Evolutionary conservation across 2,797 vertebrate genomes (phyloP), one percentile per base, ranked within the genome.

Genomic region (Falco novaeseelandiae): DNA sequence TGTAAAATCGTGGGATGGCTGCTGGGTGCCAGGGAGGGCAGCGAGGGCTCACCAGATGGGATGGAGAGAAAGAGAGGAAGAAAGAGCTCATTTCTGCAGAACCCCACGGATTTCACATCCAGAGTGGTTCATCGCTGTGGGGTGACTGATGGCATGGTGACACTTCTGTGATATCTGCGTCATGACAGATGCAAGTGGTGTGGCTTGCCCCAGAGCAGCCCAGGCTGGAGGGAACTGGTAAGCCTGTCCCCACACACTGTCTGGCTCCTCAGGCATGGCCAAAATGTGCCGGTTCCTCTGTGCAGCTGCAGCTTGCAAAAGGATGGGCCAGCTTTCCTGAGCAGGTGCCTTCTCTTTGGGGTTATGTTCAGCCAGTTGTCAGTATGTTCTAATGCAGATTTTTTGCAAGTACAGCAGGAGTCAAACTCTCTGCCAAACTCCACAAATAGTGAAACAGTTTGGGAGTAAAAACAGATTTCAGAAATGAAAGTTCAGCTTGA

Each of bases 401-500:
- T 79, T 91, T 34, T 74, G 54, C 0, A n/a, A 95, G 89, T 89
- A 78, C 65, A 94, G 93, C 87, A 58, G 72, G 91, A 96, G 84
- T 92, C 88, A 96, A 95, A 78, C 69, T 89, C 83, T 16, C 87
- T 92, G 94, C 90, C 93, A 96, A 97, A 83, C 92, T 95, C 90
- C 61, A 81, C 87, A 85, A 95, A 91, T 69, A 96, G 83, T 76
- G 84, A 69, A 97, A 94, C 72, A 67, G 72, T 96, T 97, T 95
- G 90, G 65, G 87, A 96, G 79, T 79, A 87, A 96, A 96, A 94
- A 94, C 95, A 96, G 89, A 93, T 92, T 97, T 96, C 87, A 96
- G 91, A 97, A 96, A 94, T 74, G 62, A 96, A 96, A 97, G 91
- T 96, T 97, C 94, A 97, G 72, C 92, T 83, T 62, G 82, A 96